phyloP scores from a whole-genome alignment of 2,888 invertebrate species.

The Gisinianus flammeolus region DNA sequence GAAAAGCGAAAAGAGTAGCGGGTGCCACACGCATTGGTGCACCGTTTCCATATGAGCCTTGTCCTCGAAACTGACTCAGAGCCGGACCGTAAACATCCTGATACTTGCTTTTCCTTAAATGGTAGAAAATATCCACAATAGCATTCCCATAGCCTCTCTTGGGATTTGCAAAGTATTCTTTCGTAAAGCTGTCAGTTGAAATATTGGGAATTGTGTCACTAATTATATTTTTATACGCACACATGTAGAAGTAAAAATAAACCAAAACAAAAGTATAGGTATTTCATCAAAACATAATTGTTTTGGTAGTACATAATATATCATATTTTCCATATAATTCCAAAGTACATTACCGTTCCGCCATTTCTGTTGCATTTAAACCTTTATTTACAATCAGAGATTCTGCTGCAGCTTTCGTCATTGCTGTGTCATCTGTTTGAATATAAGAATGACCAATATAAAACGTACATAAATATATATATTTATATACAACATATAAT shows the following conservation, averaged over 20 bases:
- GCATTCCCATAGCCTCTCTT: slow-evolving; percentile 71
- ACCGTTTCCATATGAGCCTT: slow-evolving; percentile 79
- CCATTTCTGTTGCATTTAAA: slow-evolving; percentile 69
- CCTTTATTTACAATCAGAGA: slow-evolving; percentile 67
- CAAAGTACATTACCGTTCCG: slow-evolving; percentile 64
- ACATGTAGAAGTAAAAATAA: too few species aligned
- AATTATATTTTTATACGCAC: too few species aligned
- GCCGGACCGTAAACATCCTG: slow-evolving; percentile 70
- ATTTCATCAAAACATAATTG: too few species aligned
- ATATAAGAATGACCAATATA: too few species aligned
- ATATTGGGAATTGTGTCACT: neutral
- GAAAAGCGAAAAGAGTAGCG: slow-evolving; percentile 67
- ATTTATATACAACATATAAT: too few species aligned
- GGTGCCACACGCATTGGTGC: slow-evolving; percentile 77
- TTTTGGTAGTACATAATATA: too few species aligned
- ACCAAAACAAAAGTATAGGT: too few species aligned
- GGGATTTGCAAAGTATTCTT: slow-evolving; percentile 69
- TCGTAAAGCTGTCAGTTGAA: slow-evolving; percentile 65
- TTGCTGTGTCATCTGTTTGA: slow-evolving; percentile 71
- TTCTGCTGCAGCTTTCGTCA: slow-evolving; percentile 70
- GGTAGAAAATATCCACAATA: slow-evolving; percentile 66
- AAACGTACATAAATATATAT: too few species aligned
- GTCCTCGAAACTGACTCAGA: slow-evolving; percentile 70
- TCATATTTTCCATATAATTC: too few species aligned
- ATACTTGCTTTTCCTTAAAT: slow-evolving; percentile 66